Conservation (phyloP, 2,888 invertebrate species). For the Epinotia nisella region DNA sequence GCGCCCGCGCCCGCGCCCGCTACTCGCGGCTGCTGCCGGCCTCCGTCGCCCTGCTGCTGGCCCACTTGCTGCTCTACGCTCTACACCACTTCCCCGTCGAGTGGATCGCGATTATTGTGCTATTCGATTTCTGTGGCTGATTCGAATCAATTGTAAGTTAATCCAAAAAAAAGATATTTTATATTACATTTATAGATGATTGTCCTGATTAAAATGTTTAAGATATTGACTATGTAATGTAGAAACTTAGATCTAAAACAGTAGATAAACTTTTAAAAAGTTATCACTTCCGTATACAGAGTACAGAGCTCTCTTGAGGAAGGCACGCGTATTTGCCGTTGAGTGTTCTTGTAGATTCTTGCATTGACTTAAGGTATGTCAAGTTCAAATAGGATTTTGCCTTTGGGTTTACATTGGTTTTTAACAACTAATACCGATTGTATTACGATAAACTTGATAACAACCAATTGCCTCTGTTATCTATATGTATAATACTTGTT, state of each 20-base stretch:
- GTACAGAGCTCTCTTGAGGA: conserved; percentile 31
- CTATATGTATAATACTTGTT: conserved; percentile 14
- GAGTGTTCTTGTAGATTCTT: conserved; percentile 5
- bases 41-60: conserved; percentile 61
- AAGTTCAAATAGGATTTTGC: conserved; percentile 7
- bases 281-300: conserved; percentile 33
- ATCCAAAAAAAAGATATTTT: conserved; percentile 46
- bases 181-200: conserved; percentile 44
- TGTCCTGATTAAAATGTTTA: conserved; percentile 47
- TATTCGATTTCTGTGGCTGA: conserved; percentile 76
- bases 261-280: conserved; percentile 19
- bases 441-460: background rate
- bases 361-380: conserved; percentile 3
- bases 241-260: conserved; percentile 31
- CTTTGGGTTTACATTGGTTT: background rate
- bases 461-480: conserved; percentile 13
- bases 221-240: conserved; percentile 40
- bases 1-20: conserved; percentile 1
- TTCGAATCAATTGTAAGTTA: conserved; percentile 51
- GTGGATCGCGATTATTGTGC: conserved; percentile 70
- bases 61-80: conserved; percentile 67
- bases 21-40: conserved; percentile 45
- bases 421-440: background rate
- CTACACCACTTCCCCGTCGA: conserved; percentile 73
- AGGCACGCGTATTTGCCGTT: background rate